Evolutionary conservation across 2,113 vertebrate genomes (phyloP), one percentile per base, ranked within the genome.

Genomic region (Hippoglossus stenolepis): DNA sequence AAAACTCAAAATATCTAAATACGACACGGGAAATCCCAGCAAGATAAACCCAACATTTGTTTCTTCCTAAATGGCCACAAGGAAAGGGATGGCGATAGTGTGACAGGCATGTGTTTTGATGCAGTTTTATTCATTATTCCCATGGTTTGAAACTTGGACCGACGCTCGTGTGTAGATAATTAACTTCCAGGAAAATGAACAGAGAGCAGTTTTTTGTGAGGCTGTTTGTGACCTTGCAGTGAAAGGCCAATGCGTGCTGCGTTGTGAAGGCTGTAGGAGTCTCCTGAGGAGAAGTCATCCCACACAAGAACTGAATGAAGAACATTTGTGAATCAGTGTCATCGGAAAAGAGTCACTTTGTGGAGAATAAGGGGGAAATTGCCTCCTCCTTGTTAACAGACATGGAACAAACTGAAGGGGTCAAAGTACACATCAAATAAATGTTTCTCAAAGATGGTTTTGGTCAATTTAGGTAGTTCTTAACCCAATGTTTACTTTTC

Each of bases 1-100:
- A 45, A 45, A 24, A 31, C 54, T 56, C 4, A 18, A 65, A 67
- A 74, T 65, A 47, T 54, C 26, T 80, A 3, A 70, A n/a, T 72
- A 47, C 43, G 57, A 51, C 26, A 53, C 3, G 21, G 56, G 17
- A 49, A 77, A 61, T 68, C 45, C 57, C 26, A 56, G 54, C 7
- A 26, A 15, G 23, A 49, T 20, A 23, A 67, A 23, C 2, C 1
- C n/a, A 28, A 47, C 17, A 60, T 38, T 23, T 40, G 23, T 18
- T 49, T 10, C 24, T 24, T 15, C 0, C 11, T 23, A 11, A 54
- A 47, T 47, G 47, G 20, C 12, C 5, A 26, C 47, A 45, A 28
- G 24, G 2, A 53, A 18, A 43, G 26, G n/a, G 17, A 43, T 53
- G 11, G 3, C 20, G 51, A n/a, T 15, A 13, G 26, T 61, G 24